phyloP scores from a whole-genome alignment of 2,888 invertebrate genomes.

The Archips crataeganus region DNA sequence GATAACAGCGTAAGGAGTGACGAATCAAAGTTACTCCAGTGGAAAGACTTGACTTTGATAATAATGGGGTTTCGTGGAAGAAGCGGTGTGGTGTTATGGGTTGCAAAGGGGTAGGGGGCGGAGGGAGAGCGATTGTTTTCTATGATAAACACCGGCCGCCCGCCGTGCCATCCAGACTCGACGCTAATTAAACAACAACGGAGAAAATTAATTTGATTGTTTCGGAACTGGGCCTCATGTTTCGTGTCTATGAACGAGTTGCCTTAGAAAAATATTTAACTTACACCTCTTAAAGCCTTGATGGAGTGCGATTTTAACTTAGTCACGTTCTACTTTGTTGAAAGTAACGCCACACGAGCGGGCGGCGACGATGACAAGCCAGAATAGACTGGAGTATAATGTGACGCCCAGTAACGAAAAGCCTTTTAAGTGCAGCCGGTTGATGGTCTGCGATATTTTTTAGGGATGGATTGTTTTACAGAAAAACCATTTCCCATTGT shows the following conservation, averaged over 20 bases:
- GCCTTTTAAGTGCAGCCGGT: conserved; percentile 72
- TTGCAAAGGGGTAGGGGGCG: conserved; percentile 51
- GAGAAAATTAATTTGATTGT: conserved; percentile 85
- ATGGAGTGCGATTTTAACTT: conserved; percentile 57
- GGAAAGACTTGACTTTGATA: conserved; percentile 82
- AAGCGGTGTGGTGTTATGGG: conserved; percentile 48
- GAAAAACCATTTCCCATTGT: too few species aligned
- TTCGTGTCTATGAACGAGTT: conserved; percentile 70
- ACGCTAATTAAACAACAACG: conserved; percentile 85
- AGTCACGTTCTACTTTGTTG: conserved; percentile 61
- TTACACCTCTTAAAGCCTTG: conserved; percentile 60
- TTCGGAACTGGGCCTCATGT: conserved; percentile 81
- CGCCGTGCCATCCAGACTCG: conserved; percentile 80
- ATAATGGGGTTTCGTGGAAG: conserved; percentile 79
- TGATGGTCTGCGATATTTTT: conserved; percentile 49
- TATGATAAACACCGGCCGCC: conserved; percentile 84
- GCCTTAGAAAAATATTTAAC: conserved; percentile 74
- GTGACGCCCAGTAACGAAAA: conserved; percentile 67
- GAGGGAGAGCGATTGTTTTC: conserved; percentile 77
- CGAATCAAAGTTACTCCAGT: conserved; percentile 81
- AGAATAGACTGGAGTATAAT: conserved; percentile 68
- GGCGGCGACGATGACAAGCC: conserved; percentile 66
- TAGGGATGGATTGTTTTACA: too few species aligned
- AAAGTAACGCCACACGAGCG: conserved; percentile 55
- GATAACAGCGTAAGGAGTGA: conserved; percentile 79